These are phyloP conservation scores for Leptopilina boulardi DNA, from an alignment of 1,140 invertebrate genomes.

Conservation along the genomic window DNA sequence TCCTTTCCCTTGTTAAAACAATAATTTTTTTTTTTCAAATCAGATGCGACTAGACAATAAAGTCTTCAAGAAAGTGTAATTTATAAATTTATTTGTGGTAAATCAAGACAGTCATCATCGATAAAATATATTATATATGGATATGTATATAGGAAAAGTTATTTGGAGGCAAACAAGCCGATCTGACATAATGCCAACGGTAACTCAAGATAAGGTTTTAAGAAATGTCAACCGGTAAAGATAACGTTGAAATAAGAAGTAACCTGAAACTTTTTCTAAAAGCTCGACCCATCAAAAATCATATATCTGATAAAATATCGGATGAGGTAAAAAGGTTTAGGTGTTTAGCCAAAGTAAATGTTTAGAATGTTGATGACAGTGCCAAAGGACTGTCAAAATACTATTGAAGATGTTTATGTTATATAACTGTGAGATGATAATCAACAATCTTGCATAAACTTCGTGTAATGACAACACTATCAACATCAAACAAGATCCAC, in stretches of 20 bases:
- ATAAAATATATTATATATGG: background rate
- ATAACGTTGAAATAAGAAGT: background rate
- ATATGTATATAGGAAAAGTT: background rate
- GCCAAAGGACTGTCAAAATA: background rate
- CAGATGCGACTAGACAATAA: background rate
- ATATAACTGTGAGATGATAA: background rate
- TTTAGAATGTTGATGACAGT: background rate
- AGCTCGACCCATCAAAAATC: background rate
- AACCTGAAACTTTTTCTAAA: conserved; percentile 22
- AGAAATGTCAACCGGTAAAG: conserved; percentile 6
- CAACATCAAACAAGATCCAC: background rate
- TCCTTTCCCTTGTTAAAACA: background rate
- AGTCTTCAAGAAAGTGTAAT: background rate
- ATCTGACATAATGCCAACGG: conserved; percentile 20
- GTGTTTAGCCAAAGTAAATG: background rate
- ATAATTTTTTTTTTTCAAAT: background rate
- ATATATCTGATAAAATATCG: conserved; percentile 24
- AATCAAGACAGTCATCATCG: background rate
- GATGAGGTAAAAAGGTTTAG: background rate
- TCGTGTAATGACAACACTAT: background rate
- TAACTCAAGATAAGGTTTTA: conserved; percentile 22
- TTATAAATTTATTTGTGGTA: background rate
- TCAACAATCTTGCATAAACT: background rate
- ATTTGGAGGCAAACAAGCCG: background rate
- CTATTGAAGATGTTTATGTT: no score